Evolutionary conservation across 2,113 vertebrate genomes (phyloP), one percentile per base, ranked within the genome.

Genomic region (Eidolon helvum): DNA sequence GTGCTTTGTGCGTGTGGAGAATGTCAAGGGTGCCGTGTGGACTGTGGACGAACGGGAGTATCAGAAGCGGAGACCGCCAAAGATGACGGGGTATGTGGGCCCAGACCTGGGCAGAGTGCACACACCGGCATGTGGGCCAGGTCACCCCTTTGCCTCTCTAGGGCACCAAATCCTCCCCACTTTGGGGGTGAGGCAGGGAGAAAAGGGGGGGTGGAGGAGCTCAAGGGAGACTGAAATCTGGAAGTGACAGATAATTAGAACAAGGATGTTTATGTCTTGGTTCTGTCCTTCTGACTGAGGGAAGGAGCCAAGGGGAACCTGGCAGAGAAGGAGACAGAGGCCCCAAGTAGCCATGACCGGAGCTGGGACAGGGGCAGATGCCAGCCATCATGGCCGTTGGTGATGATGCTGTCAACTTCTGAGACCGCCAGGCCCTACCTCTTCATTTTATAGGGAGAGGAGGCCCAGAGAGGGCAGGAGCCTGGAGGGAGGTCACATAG

Each of bases 1-100:
- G 98, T 99, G 99, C 98, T 99, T 99, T 48, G 99, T 99, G 98
- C 99, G 99, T 0, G 99, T 99, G 97, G 99, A 99, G 99, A 99
- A 99, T 33, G 99, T 99, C 98, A 99, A 99, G 98, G 99, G 99
- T 2, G 99, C 99, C 0, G 99, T 99, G 97, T 99, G 99, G 99
- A 99, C 99, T 0, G 99, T 99, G 97, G 99, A 99, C 10, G 99
- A 99, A 98, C 99, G 99, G 79, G 99, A 99, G 98, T 99, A 99
- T 98, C 99, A 99, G 99, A 99, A 99, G 99, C 98, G 99, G 99
- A 99, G 99, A 99, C 99, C 99, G 97, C 99, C 99, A 99, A 99
- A 99, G 99, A 99, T 99, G 99, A 99, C 99, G 24, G 99, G 99
- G 99, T 99, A 97, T 35, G 99, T 98, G 65, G 55, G 43, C 9